Evolutionary conservation across 1,140 invertebrate genomes (phyloP).

Genomic region (Drosophila bifasciata): DNA sequence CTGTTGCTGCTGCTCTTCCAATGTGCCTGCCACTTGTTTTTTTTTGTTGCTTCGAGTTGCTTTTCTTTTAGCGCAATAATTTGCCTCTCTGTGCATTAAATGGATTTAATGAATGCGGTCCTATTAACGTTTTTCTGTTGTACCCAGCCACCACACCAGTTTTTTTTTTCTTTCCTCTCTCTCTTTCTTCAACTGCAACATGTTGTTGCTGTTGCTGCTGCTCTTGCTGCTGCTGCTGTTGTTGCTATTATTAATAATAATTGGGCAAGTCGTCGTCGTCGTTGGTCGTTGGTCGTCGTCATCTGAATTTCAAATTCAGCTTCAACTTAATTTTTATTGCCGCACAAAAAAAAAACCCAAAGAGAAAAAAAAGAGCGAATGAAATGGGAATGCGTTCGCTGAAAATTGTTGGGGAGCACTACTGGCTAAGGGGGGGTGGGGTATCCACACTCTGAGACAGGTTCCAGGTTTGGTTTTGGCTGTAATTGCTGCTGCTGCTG

Average conservation of each 20-base stretch:
- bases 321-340: conserved; percentile 74
- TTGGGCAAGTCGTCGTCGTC: conserved; percentile 64
- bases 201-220: conserved; percentile 37
- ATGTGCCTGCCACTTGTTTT: background rate
- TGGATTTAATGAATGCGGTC: conserved; percentile 84
- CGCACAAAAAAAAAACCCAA: conserved; percentile 21
- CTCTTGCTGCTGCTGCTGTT: conserved; percentile 41
- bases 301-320: conserved; percentile 79
- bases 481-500: conserved; percentile 57
- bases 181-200: conserved; percentile 41
- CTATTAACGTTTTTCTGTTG: conserved; percentile 76
- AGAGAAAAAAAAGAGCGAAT: conserved; percentile 14
- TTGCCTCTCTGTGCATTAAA: conserved; percentile 83
- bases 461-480: conserved; percentile 34
- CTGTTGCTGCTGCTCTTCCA: conserved; percentile 21
- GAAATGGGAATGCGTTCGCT: conserved; percentile 41
- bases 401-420: conserved; percentile 17
- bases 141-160: conserved; percentile 4
- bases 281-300: conserved; percentile 36
- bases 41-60: conserved; percentile 29
- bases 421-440: background rate
- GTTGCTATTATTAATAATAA: conserved; percentile 72
- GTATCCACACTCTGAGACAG: conserved; percentile 22
- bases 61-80: conserved; percentile 77
- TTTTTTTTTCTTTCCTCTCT: too few species aligned